Evolutionary conservation across 2,888 invertebrate genomes (phyloP).

Genomic region (Sarcophaga carnaria): DNA sequence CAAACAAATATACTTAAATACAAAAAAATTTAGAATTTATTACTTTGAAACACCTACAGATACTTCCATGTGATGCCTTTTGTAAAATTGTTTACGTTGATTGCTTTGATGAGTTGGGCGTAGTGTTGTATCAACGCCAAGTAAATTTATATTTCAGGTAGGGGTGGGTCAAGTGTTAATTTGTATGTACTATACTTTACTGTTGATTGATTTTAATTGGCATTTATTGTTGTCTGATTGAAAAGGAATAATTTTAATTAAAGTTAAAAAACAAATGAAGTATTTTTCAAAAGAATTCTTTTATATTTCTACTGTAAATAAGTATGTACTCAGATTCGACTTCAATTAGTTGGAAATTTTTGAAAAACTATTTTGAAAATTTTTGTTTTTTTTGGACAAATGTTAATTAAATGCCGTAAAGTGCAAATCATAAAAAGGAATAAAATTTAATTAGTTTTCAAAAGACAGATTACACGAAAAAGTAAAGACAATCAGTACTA

Average conservation of each 20-base stretch:
- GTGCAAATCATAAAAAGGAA: no score
- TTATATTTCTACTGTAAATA: no score
- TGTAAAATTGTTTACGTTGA: slow-evolving; percentile 13
- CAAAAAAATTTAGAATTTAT: slow-evolving; percentile 55
- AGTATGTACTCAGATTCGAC: no score
- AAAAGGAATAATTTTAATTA: neutral
- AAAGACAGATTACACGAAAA: no score
- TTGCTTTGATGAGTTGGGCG: slow-evolving; percentile 4
- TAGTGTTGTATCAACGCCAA: slow-evolving; percentile 13
- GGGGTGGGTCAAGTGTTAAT: slow-evolving; percentile 14
- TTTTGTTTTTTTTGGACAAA: no score
- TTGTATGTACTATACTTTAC: neutral
- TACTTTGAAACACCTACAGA: slow-evolving; percentile 35
- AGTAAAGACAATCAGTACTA: no score
- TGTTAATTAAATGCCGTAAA: no score
- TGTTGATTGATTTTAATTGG: neutral
- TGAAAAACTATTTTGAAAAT: no score
- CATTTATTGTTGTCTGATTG: neutral
- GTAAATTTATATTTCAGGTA: slow-evolving; percentile 4
- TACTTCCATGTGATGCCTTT: slow-evolving; percentile 21
- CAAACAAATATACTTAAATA: slow-evolving; percentile 40
- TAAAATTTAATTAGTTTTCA: no score
- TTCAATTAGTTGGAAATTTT: no score
- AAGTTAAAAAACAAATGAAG: no score
- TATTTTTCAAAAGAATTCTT: no score